Base-by-base conservation (phyloP, 2,888 invertebrate species). In the Willowsia nigromaculata region DNA sequence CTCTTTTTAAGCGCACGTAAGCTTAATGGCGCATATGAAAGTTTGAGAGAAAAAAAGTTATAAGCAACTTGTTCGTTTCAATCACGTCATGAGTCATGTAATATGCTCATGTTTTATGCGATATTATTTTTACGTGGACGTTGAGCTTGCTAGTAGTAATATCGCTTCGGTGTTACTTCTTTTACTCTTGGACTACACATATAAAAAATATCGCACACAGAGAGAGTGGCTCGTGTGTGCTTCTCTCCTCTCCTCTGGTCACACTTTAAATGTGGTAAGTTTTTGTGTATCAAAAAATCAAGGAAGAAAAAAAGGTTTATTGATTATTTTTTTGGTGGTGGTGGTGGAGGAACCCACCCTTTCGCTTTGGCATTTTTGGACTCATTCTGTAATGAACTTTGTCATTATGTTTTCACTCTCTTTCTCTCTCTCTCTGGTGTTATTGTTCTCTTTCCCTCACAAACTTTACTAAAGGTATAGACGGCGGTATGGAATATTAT, bases 311-410 rank as follows among this genome's bases (percentile, higher is more conserved):
- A 65, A 84, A 76, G 62, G 62, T 62, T 88, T 88, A 84, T 84
- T 80, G 83, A 84, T 84, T 88, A 76, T 86, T 87, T 83, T 68
- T 50, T 50, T 50, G 47, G 7, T 47, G 47, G 47, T 47, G 47
- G 2, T 27, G 22, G 27, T n/a, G 43, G 43, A 25, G 30, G 78
- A 59, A 84, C 68, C 88, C 78, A 88, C 88, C 83, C 78, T 84
- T 88, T 83, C 83, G 65, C 65, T 88, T 65, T 65, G 76, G 83
- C 88, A 88, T 88, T 88, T 88, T 43, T 53, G 62, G 59, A 25
- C 88, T 88, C 84, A 88, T 88, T 88, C 76, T 53, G 84, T 88
- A 88, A 88, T 88, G 82, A 88, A 88, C 88, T 88, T 88, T 88
- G 84, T 80, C 88, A 88, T 88, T 88, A 76, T 71, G 59, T 82